phyloP scores from a whole-genome alignment of 2,113 vertebrate species.

The Blennius ocellaris region DNA sequence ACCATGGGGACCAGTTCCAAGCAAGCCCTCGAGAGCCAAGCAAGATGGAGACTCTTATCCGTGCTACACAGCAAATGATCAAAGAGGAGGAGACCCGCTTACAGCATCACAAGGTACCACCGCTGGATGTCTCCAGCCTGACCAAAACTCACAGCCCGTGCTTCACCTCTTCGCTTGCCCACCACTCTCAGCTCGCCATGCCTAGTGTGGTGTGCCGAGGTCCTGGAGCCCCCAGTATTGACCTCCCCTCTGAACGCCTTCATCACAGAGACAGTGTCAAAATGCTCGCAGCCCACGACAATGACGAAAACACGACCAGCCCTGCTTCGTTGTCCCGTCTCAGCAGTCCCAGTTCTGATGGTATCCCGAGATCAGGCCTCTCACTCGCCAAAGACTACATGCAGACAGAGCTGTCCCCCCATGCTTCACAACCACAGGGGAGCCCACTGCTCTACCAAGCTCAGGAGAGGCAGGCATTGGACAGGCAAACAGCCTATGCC shows the following conservation, averaged over 20 bases:
- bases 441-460: constrained; percentile 86
- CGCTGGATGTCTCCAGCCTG: constrained; percentile 87
- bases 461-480: constrained; percentile 84
- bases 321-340: constrained; percentile 92
- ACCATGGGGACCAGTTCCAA: constrained; percentile 91
- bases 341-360: constrained; percentile 89
- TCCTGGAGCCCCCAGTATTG: constrained; percentile 73
- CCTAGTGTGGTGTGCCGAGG: constrained; percentile 88
- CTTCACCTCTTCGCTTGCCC: constrained; percentile 86
- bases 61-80: constrained; percentile 99
- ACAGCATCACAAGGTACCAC: constrained; percentile 88
- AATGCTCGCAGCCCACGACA: constrained; percentile 84
- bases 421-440: constrained; percentile 86
- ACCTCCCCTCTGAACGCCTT: constrained; percentile 82
- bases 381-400: constrained; percentile 96
- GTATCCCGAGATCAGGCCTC: constrained; percentile 84
- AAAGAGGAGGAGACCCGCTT: constrained; percentile 98
- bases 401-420: constrained; percentile 91
- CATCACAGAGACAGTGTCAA: constrained; percentile 69
- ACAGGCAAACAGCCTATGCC: constrained; percentile 95
- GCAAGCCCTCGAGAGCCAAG: constrained; percentile 93
- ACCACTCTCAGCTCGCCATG: constrained; percentile 86
- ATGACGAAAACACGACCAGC: constrained; percentile 86
- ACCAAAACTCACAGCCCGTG: constrained; percentile 90
- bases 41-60: constrained; percentile 98